phyloP scores from a whole-genome alignment of 30 jellyfish, hydroid and myxozoan species.

The Pseudorhiza aurosa region DNA sequence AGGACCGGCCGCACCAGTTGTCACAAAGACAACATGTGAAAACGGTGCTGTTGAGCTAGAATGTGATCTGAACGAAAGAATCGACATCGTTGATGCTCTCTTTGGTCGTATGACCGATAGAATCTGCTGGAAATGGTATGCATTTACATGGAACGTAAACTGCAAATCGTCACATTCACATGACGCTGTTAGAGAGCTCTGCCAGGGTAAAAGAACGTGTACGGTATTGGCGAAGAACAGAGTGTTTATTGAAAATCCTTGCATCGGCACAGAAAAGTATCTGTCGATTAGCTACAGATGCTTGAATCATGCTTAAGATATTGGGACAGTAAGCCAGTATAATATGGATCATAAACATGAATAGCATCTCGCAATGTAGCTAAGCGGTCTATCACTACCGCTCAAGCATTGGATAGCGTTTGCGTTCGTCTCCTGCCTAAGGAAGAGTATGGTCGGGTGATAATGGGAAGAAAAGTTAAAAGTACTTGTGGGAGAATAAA shows the following conservation, averaged over 20 bases:
- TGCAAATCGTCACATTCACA: slow-evolving; percentile 24
- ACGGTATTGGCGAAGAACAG: slow-evolving; percentile 13
- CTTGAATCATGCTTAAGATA: too few species aligned
- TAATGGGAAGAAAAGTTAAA: too few species aligned
- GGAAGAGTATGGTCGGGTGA: too few species aligned
- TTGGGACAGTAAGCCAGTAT: too few species aligned
- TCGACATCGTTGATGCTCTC: slow-evolving; percentile 5
- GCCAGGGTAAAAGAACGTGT: slow-evolving; percentile 21
- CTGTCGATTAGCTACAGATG: slow-evolving; percentile 38
- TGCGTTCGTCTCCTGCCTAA: too few species aligned
- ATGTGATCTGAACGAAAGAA: background rate
- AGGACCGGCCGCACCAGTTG: background rate
- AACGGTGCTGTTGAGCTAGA: background rate
- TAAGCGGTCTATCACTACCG: too few species aligned
- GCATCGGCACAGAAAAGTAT: slow-evolving; percentile 39
- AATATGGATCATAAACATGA: too few species aligned
- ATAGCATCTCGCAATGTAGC: too few species aligned
- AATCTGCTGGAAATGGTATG: background rate
- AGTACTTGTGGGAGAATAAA: too few species aligned
- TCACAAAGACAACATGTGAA: background rate
- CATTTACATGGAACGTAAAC: slow-evolving; percentile 12
- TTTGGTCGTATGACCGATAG: slow-evolving; percentile 26
- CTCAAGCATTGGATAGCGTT: too few species aligned
- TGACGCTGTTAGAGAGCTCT: background rate
- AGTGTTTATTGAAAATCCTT: slow-evolving; percentile 51